Conservation (phyloP, 2,797 vertebrate species). For the Pitangus sulphuratus region DNA sequence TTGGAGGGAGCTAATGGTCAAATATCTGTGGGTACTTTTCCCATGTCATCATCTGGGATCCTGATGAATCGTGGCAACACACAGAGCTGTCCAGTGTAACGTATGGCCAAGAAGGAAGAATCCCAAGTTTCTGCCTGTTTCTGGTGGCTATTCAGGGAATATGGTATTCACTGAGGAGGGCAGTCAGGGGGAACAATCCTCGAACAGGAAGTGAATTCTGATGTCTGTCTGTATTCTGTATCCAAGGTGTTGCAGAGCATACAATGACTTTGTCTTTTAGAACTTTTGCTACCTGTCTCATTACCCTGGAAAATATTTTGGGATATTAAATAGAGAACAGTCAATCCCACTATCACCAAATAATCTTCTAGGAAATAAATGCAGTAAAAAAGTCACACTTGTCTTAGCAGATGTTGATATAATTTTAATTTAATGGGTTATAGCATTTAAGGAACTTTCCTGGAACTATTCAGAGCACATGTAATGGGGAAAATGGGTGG, state of each 20-base stretch:
- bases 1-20: not conserved
- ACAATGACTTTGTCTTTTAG: not conserved
- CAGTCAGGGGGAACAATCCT: not conserved
- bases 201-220: not conserved
- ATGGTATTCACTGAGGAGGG: not conserved
- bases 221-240: not conserved
- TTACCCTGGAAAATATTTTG: not conserved
- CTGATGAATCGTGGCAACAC: not conserved
- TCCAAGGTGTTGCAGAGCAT: not conserved
- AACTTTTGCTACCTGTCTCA: not conserved
- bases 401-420: not conserved
- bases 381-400: not conserved
- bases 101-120: not conserved
- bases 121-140: not conserved
- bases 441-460: constrained; percentile 3
- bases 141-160: not conserved
- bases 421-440: constrained; percentile 36
- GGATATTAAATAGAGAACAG: not conserved
- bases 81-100: not conserved
- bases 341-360: not conserved
- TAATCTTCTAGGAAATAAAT: not conserved
- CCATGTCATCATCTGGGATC: not conserved
- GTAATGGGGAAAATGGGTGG: not conserved
- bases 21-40: not conserved
- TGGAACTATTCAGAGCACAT: not conserved